Evolutionary conservation across 2,797 vertebrate species (phyloP).

Genomic region (Buphagus erythrorhynchus): DNA sequence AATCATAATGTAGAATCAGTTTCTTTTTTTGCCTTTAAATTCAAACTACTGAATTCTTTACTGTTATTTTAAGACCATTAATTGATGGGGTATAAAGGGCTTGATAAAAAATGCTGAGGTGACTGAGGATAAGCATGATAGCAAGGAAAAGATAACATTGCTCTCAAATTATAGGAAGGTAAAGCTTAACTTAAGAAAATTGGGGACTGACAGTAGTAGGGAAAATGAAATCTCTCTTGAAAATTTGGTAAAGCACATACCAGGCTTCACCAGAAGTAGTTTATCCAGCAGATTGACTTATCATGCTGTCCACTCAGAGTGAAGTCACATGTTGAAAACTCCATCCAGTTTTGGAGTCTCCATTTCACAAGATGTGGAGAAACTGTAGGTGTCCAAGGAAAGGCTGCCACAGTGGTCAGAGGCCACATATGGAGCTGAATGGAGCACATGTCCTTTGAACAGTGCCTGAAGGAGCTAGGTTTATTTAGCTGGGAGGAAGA

Average conservation of each 20-base stretch:
- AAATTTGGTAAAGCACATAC: background rate
- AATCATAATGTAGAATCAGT: background rate
- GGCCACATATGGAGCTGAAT: too few relatives aligned
- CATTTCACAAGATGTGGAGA: rapidly evolving
- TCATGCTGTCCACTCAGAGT: background rate
- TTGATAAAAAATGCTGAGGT: background rate
- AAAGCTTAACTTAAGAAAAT: background rate
- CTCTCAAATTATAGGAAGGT: background rate
- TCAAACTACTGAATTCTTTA: background rate
- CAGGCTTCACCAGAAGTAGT: background rate
- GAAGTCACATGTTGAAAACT: background rate
- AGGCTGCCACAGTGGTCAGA: background rate
- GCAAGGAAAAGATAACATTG: background rate
- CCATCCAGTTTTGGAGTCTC: background rate
- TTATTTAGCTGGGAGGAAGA: background rate
- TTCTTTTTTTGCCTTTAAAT: background rate
- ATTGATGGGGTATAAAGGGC: background rate
- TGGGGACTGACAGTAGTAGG: background rate
- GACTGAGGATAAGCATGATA: background rate
- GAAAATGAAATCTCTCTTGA: background rate
- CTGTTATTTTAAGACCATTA: background rate
- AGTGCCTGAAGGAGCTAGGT: background rate
- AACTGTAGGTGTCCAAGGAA: background rate
- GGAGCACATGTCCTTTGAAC: background rate
- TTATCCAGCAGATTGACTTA: background rate